Evolutionary conservation across 1,140 invertebrate genomes (phyloP).

Genomic region (Halyomorpha halys): DNA sequence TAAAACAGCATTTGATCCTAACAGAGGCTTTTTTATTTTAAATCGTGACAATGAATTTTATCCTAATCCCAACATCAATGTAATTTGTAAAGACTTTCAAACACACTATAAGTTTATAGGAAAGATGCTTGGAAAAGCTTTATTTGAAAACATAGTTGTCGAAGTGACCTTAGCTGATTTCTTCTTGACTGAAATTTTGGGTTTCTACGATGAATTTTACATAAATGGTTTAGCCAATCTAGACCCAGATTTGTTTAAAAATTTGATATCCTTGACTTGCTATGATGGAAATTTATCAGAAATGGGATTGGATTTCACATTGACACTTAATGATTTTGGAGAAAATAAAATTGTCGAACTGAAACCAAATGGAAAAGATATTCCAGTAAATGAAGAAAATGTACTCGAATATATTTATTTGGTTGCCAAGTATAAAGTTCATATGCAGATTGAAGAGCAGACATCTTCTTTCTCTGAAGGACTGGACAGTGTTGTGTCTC

Average conservation of each 20-base stretch:
- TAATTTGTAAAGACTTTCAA: conserved; percentile 71
- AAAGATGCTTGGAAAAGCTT: conserved; percentile 85
- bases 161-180: conserved; percentile 90
- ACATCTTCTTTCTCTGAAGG: conserved; percentile 49
- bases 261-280: conserved; percentile 77
- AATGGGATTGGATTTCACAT: conserved; percentile 85
- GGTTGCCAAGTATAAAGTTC: conserved; percentile 91
- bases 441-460: conserved; percentile 80
- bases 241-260: conserved; percentile 84
- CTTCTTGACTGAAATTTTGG: conserved; percentile 78
- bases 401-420: conserved; percentile 93
- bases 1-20: conserved; percentile 93
- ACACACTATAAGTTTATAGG: conserved; percentile 95
- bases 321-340: conserved; percentile 80
- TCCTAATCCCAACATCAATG: conserved; percentile 83
- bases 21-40: conserved; percentile 84
- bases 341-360: conserved; percentile 81
- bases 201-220: conserved; percentile 68
- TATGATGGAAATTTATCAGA: conserved; percentile 68
- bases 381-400: conserved; percentile 82
- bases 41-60: conserved; percentile 90
- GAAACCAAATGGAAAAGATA: conserved; percentile 79
- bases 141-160: conserved; percentile 90
- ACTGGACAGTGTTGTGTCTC: conserved; percentile 75
- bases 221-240: conserved; percentile 88